Base-by-base conservation (phyloP, 2,888 invertebrate species). In the Phortica magna region DNA sequence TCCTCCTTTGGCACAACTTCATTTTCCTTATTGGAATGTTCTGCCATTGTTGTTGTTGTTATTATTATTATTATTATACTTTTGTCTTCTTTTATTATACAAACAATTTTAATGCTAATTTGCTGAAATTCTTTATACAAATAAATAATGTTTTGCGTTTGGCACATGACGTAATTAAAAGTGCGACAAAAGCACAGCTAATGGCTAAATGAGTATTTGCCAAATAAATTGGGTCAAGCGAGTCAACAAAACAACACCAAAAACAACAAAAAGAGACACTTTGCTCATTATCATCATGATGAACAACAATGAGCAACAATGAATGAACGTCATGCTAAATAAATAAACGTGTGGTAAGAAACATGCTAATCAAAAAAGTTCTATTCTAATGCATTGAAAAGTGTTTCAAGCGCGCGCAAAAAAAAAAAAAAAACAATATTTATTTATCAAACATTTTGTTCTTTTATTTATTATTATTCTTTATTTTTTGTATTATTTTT, bases 221-320 rank as follows among this genome's bases (percentile, higher is more conserved):
- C 57, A 78, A 83, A 76, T 74, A 78, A 85, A 88, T 85, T 85
- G 82, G 85, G 85, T 85, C 88, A 86, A 84, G 77, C 81, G 79
- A 82, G 41, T 39, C 17, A 41, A 72, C 22, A 72, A 55, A 12
- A 2, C 9, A 71, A 53, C 22, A 42, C 7, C 9, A 9, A 53
- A 19, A 48, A 68, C 53, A 31, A 61, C 17, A 73, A 6, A 57
- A 41, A 71, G 10, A 71, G 55, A 31, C 31, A 31, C 1, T 2
- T 31, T 31, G 1, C 31, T 31, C 31, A 31, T 31, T 31, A 31
- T 31, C 55, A 61, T 42, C 14, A 71, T 67, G 31, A 39, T 31
- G 41, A 79, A 75, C 74, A 64, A 43, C 10, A 2, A 48, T 48
- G 9, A 48, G 2, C 4, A 14, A 6, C 14, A 9, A 48, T 48